Evolutionary conservation across 1,140 invertebrate species (phyloP).

Genomic region (Kradibia gibbosae): DNA sequence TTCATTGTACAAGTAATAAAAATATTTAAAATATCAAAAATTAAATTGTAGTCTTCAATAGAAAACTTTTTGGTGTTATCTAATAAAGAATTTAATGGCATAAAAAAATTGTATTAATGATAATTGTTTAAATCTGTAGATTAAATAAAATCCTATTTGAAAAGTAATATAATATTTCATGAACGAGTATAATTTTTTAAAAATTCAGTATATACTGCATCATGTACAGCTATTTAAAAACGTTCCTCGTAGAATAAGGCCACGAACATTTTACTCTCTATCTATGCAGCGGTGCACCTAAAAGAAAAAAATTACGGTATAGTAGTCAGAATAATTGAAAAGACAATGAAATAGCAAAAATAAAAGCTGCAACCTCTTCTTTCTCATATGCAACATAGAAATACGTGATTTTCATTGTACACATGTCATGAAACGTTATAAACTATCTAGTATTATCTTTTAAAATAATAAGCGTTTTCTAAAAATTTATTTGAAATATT

Average conservation of each 20-base stretch:
- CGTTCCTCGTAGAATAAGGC: slow-evolving; percentile 13
- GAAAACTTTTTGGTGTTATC: too few species aligned
- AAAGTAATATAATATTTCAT: background rate
- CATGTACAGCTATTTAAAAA: background rate
- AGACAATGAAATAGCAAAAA: slow-evolving; percentile 1
- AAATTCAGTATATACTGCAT: background rate
- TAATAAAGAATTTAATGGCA: too few species aligned
- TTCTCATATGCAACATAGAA: background rate
- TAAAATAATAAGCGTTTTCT: background rate
- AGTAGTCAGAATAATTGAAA: slow-evolving; percentile 39
- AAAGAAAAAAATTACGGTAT: background rate
- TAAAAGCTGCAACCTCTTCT: slow-evolving; percentile 30
- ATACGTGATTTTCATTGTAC: background rate
- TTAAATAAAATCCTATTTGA: too few species aligned
- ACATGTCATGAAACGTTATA: background rate
- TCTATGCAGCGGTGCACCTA: background rate
- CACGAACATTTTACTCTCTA: background rate
- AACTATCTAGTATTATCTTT: background rate
- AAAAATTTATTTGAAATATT: too few species aligned
- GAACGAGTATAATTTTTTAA: background rate
- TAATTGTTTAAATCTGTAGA: too few species aligned
- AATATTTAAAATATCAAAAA: too few species aligned
- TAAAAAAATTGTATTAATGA: too few species aligned
- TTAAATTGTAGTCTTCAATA: too few species aligned
- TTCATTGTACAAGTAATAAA: too few species aligned